Base-by-base conservation (phyloP, 2,797 vertebrate species). In the Syngnathus acus region DNA sequence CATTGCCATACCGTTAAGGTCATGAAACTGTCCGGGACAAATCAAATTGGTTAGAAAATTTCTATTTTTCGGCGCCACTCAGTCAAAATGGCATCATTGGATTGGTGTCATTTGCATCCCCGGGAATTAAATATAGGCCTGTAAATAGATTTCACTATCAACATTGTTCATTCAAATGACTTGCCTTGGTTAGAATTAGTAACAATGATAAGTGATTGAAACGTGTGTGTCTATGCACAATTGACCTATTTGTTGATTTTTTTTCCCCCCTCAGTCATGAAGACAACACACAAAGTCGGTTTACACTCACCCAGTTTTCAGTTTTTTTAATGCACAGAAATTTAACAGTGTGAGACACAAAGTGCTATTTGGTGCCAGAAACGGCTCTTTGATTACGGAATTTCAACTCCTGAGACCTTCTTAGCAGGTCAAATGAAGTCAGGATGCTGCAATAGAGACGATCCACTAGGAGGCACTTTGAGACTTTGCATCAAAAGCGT, bases 391-490 rank as follows among this genome's bases (percentile, higher is more conserved):
- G 83, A 87, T 88, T 82, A 85, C 68, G 78, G 75, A 77, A 62
- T 67, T 14, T 67, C 68, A 82, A 73, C 74, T 65, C 47, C 69
- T 16, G 64, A 76, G 79, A 79, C 78, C 84, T 84, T 73, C 75
- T 75, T 68, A 53, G 14, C n/a, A 66, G 81, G 80, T 82, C 80
- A 83, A 65, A 68, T 23, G 63, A 65, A 68, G n/a, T 68, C 9
- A 57, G 60, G 50, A 21, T 48, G 10, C 37, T 21, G 19, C 1
- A 5, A 26, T 39, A 2, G 7, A 26, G 16, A 38, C 13, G 0
- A 19, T 57, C 87, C 90, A 88, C 87, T 86, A 91, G 90, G 88
- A 90, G 90, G 90, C 90, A 88, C 81, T 89, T 84, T 86, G 79
- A 86, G 79, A 86, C 88, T 84, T 88, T 67, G 62, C 16, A 79